phyloP scores from a whole-genome alignment of 2,888 invertebrate genomes.

The Oxyscelio sp. region DNA sequence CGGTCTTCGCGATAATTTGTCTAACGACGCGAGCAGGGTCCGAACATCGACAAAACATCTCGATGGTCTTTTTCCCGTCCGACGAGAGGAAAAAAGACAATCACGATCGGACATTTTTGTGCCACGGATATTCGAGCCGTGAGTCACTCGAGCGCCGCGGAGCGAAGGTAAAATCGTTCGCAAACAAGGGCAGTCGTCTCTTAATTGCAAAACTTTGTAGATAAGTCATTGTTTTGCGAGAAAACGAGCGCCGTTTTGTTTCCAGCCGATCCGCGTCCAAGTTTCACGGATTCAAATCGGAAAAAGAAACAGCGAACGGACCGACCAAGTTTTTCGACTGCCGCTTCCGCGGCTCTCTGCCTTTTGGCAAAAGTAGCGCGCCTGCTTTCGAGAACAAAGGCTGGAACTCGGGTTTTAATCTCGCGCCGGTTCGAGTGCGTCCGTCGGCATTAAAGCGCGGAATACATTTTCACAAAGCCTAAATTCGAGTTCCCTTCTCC shows the following conservation, averaged over 20 bases:
- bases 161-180: slow-evolving; percentile 40
- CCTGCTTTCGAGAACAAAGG: background rate
- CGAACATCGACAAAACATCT: slow-evolving; percentile 7
- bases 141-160: slow-evolving; percentile 47
- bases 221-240: slow-evolving; percentile 8
- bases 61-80: too few relatives aligned
- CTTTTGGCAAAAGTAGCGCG: too few relatives aligned
- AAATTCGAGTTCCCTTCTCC: too few relatives aligned
- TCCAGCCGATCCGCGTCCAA: background rate
- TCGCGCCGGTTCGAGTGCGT: slow-evolving; percentile 2
- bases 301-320: too few relatives aligned
- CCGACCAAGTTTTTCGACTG: too few relatives aligned
- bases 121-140: slow-evolving; percentile 48
- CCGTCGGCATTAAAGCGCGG: too few relatives aligned
- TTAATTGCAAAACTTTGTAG: slow-evolving; percentile 50
- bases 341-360: too few relatives aligned
- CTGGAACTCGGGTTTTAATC: too few relatives aligned
- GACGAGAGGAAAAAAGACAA: slow-evolving; percentile 34
- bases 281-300: slow-evolving; percentile 2
- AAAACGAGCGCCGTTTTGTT: background rate
- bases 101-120: slow-evolving; percentile 44
- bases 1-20: background rate
- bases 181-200: slow-evolving; percentile 24
- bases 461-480: too few relatives aligned
- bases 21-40: background rate